Conservation (phyloP, 2,888 invertebrate species). For the Coecobrya sp. region DNA sequence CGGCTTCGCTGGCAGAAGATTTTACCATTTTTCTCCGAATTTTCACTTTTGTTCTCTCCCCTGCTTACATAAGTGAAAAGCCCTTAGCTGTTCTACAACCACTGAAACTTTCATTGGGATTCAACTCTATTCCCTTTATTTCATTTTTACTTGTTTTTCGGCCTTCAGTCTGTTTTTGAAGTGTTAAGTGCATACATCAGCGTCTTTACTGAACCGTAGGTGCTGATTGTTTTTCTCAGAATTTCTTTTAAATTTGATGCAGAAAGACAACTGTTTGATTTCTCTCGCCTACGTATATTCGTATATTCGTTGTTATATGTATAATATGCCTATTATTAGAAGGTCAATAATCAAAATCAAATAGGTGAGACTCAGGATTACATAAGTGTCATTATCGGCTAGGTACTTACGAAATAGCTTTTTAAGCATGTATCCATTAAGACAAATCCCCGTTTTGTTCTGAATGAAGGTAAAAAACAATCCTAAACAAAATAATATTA, state of each 20-base stretch:
- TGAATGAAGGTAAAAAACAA: slow-evolving; percentile 33
- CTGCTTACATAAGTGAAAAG: background rate
- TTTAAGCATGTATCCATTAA: slow-evolving; percentile 13
- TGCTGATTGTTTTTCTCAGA: background rate
- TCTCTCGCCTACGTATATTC: background rate
- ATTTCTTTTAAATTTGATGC: too few species aligned
- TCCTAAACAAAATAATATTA: background rate
- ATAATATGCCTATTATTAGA: background rate
- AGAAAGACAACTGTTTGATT: background rate
- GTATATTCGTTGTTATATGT: background rate
- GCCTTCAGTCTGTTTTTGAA: background rate
- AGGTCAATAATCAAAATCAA: slow-evolving; percentile 21
- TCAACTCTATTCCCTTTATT: background rate
- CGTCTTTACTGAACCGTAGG: background rate
- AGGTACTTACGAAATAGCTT: background rate
- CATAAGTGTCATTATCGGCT: slow-evolving; percentile 27
- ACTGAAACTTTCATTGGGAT: background rate
- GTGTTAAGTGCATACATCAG: background rate
- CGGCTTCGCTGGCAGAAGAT: background rate
- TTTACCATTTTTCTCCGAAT: background rate
- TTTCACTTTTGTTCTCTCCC: background rate
- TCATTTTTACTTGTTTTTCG: background rate
- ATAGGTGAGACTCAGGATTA: slow-evolving; percentile 36
- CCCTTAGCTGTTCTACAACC: background rate
- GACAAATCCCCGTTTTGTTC: background rate